Evolutionary conservation across 1,140 invertebrate genomes (phyloP).

Genomic region (Mizuhopecten yessoensis): DNA sequence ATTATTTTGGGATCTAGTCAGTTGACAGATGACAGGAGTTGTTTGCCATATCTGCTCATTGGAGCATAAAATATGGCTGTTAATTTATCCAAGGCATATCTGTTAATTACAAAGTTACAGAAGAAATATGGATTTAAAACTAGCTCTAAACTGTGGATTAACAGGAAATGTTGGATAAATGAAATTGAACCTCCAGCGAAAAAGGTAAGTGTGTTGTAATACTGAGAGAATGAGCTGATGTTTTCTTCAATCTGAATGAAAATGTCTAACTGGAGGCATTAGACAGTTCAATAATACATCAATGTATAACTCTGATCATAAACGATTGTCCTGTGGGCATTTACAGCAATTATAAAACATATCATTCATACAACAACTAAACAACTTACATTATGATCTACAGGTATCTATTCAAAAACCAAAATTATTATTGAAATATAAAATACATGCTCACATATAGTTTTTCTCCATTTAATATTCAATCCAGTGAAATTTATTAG

Average conservation of each 20-base stretch:
- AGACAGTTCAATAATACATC: background rate
- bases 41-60: conserved; percentile 27
- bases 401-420: background rate
- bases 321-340: background rate
- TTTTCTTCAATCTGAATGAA: background rate
- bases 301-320: background rate
- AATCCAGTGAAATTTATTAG: background rate
- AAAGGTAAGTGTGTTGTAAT: background rate
- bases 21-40: conserved; percentile 25
- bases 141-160: background rate
- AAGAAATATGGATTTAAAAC: conserved; percentile 66
- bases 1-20: conserved; percentile 11
- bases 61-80: conserved; percentile 33
- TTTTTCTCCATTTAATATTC: background rate
- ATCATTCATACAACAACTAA: background rate
- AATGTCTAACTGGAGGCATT: background rate
- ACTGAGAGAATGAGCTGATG: no score
- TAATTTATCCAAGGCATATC: conserved; percentile 52
- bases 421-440: background rate
- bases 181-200: background rate
- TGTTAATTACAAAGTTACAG: conserved; percentile 58
- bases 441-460: background rate
- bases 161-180: conserved; percentile 35
- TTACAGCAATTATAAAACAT: background rate
- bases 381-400: background rate